Conservation (phyloP, 2,113 vertebrate species). For the Zosterops pallidus region DNA sequence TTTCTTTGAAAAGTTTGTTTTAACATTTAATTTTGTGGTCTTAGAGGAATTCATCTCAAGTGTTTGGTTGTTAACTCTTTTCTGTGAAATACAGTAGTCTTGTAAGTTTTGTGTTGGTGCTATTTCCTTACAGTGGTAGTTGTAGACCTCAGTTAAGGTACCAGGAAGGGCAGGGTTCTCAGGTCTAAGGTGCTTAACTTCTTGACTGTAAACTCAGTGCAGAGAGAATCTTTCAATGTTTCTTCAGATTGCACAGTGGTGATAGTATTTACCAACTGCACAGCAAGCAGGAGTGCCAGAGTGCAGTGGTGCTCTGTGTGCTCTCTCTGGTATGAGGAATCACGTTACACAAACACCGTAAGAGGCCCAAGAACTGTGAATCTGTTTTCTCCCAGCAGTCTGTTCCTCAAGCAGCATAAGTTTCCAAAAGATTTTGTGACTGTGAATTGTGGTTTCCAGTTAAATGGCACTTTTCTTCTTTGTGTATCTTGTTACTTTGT, state of each 20-base stretch:
- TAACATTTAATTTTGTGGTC: neutral
- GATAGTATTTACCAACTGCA: neutral
- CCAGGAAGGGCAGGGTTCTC: neutral
- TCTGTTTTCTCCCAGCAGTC: neutral
- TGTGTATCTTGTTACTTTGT: neutral
- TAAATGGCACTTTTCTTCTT: neutral
- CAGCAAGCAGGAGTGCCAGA: neutral
- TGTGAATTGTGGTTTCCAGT: neutral
- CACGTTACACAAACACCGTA: accelerated
- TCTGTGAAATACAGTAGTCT: neutral
- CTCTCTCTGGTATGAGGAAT: neutral
- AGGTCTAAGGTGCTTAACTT: neutral
- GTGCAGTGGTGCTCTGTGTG: neutral
- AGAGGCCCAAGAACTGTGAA: neutral
- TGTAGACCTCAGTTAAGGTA: neutral
- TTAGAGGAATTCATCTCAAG: neutral
- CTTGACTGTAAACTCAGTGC: neutral
- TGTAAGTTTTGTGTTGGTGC: neutral
- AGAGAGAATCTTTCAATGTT: neutral
- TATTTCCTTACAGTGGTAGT: neutral
- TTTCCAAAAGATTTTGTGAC: neutral
- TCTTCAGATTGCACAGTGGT: neutral
- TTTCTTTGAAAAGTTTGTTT: neutral
- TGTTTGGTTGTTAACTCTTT: neutral
- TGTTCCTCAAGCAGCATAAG: neutral